These are phyloP conservation scores for Zoanthus gigantus DNA, from an alignment of 92 coral and sea anemone species.

Conservation along the genomic window DNA sequence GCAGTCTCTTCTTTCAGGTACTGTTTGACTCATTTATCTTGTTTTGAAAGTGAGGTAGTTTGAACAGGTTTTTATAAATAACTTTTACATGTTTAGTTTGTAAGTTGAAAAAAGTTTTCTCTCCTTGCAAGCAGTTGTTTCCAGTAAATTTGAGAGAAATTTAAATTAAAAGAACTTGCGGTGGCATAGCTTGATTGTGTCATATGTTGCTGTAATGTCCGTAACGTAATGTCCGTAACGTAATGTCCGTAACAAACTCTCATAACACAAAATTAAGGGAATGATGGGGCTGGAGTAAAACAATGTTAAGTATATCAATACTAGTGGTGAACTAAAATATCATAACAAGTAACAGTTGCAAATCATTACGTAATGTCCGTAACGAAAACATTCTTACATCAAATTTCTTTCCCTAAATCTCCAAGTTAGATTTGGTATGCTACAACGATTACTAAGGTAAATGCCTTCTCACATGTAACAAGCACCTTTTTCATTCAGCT, in stretches of 20 bases:
- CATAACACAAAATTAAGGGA: not conserved
- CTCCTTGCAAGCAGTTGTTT: slow-evolving; percentile 2
- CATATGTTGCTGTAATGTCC: slow-evolving; percentile 25
- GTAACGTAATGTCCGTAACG: slow-evolving; percentile 35
- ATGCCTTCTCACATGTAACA: slow-evolving; percentile 2
- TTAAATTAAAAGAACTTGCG: slow-evolving; percentile 13
- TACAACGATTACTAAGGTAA: not conserved
- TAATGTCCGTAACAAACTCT: slow-evolving; percentile 26
- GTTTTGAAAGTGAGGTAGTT: slow-evolving; percentile 18
- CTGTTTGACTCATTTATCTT: slow-evolving; percentile 12
- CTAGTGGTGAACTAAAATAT: slow-evolving; percentile 12
- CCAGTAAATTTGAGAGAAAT: slow-evolving; percentile 21
- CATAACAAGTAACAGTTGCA: slow-evolving; percentile 12
- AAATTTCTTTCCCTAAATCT: no score
- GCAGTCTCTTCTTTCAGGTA: slow-evolving; percentile 13
- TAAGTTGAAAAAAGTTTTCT: not conserved
- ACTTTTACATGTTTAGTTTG: not conserved
- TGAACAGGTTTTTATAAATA: slow-evolving; percentile 15
- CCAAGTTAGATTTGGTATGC: not conserved
- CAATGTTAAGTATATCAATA: slow-evolving; percentile 10
- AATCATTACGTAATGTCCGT: not conserved
- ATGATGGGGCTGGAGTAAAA: slow-evolving; percentile 17
- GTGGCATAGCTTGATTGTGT: not conserved
- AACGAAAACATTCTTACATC: no score
- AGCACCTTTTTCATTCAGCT: slow-evolving; percentile 5